Evolutionary conservation across 2,797 vertebrate genomes (phyloP).

Genomic region (Tinamus major): DNA sequence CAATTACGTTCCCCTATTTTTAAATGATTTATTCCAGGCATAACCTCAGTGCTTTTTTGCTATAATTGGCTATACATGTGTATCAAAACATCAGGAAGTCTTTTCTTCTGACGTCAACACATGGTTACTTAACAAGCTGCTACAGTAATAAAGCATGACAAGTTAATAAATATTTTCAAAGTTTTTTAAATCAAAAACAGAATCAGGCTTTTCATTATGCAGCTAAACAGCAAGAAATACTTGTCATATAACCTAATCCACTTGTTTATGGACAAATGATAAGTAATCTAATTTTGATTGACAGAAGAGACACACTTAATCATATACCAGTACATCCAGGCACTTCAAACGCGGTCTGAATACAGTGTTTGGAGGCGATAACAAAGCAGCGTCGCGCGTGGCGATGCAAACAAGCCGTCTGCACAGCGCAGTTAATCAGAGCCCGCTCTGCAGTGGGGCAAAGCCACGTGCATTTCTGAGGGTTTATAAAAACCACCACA

Average conservation of each 20-base stretch:
- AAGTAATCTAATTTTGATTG: neutral
- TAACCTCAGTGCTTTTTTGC: neutral
- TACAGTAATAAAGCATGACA: slow-evolving; percentile 6
- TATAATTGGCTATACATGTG: neutral
- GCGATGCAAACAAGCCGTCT: neutral
- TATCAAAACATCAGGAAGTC: neutral
- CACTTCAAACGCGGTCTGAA: neutral
- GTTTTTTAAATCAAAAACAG: slow-evolving; percentile 12
- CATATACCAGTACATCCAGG: neutral
- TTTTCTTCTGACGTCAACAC: neutral
- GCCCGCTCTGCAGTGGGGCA: neutral
- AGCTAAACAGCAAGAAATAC: neutral
- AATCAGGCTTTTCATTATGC: neutral
- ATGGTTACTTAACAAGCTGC: neutral
- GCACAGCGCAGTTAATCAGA: neutral
- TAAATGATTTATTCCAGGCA: neutral
- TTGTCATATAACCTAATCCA: neutral
- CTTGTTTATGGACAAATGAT: neutral
- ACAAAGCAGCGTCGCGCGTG: neutral
- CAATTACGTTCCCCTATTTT: neutral
- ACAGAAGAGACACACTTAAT: neutral
- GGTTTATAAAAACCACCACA: neutral
- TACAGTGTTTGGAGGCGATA: neutral
- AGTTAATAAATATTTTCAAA: slow-evolving; percentile 40
- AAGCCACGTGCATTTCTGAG: neutral